These are phyloP conservation scores for Glaucidium brasilianum DNA, from an alignment of 2,113 vertebrate genomes.

Conservation along the genomic window DNA sequence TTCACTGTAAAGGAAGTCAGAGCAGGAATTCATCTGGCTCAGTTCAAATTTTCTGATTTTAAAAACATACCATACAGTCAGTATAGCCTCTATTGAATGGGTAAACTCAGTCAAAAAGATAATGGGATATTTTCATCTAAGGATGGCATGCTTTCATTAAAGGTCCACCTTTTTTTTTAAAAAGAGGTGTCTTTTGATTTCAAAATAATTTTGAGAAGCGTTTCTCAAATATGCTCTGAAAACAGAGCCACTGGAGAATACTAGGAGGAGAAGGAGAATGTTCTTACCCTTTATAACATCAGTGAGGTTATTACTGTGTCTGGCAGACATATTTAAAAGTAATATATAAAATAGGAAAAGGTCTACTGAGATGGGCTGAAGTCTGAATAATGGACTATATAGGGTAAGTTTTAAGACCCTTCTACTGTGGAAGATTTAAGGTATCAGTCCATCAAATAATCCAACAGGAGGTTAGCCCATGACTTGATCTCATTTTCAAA, in stretches of 20 bases:
- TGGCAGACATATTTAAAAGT: slow-evolving; percentile 2
- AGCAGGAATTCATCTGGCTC: not conserved
- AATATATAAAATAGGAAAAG: not conserved
- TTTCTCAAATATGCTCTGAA: not conserved
- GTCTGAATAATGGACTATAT: not conserved
- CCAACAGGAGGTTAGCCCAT: not conserved
- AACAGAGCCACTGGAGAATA: not conserved
- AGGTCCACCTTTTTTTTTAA: not conserved
- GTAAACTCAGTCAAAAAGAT: not conserved
- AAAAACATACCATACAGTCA: not conserved
- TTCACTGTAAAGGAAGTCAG: not conserved
- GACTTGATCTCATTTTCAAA: not conserved
- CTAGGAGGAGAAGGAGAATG: not conserved
- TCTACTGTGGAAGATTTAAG: not conserved
- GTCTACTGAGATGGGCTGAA: not conserved
- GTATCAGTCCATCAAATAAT: not conserved
- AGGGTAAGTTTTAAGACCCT: not conserved
- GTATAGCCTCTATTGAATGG: not conserved
- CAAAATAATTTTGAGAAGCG: not conserved
- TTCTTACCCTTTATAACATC: not conserved
- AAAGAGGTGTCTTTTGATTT: not conserved
- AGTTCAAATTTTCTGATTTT: not conserved
- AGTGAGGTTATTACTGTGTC: not conserved
- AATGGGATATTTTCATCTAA: not conserved
- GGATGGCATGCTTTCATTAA: not conserved